phyloP scores from a whole-genome alignment of 2,888 invertebrate genomes.

The Mayetiola destructor region DNA sequence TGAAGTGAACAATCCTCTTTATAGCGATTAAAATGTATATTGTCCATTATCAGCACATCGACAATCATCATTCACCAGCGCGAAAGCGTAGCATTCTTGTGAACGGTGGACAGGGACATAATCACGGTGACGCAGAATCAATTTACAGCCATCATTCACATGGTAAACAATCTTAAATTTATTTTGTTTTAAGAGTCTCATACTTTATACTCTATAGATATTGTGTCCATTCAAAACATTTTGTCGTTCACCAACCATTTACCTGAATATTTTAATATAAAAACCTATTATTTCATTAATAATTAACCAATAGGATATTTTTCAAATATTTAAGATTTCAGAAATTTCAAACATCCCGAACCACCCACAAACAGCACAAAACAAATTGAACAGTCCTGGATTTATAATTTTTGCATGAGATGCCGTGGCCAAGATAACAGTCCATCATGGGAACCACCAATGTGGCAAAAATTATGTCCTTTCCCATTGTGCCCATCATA shows the following conservation, averaged over 20 bases:
- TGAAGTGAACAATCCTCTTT: no score
- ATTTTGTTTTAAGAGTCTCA: not conserved
- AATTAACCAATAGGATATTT: not conserved
- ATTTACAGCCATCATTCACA: constrained; percentile 30
- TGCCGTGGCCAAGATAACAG: constrained; percentile 60
- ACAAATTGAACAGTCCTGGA: constrained; percentile 50
- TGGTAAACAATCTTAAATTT: not conserved
- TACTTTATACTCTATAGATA: not conserved
- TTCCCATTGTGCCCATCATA: constrained; percentile 76
- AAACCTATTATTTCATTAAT: constrained; percentile 15
- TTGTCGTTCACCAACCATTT: not conserved
- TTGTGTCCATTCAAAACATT: not conserved
- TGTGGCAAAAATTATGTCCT: constrained; percentile 68
- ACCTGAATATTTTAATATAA: constrained; percentile 13
- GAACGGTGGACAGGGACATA: constrained; percentile 33
- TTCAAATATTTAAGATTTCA: constrained; percentile 28
- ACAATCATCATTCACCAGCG: constrained; percentile 37
- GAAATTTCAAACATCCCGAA: constrained; percentile 15
- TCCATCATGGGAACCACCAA: constrained; percentile 67
- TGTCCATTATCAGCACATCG: no score
- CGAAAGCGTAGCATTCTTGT: constrained; percentile 58
- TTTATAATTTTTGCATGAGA: constrained; percentile 65
- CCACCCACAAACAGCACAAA: constrained; percentile 19
- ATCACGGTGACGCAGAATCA: constrained; percentile 30
- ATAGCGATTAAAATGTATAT: no score